Evolutionary conservation across 2,888 invertebrate species (phyloP), one percentile per base, ranked within the genome.

Genomic region (Hypolimnas misippus): DNA sequence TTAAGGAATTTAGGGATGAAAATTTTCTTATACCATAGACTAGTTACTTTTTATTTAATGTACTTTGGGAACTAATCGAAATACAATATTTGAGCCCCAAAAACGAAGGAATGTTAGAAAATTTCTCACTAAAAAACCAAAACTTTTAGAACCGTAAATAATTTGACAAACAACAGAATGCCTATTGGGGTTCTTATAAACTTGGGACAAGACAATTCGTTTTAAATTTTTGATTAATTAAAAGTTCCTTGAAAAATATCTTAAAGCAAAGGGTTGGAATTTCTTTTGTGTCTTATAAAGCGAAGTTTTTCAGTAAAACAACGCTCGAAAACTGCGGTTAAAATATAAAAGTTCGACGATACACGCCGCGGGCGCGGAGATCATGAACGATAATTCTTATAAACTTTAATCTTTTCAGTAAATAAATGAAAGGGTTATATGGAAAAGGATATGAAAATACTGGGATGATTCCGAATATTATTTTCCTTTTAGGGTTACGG

Each of bases 261-360:
- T 77, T 83, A 82, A 78, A 82, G 87, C 87, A 38, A 85, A 88
- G 89, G 87, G 86, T 88, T 79, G 72, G 76, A 87, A 87, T 78
- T 87, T 88, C 89, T 89, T 90, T 90, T 90, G 88, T 90, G 82
- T 88, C 87, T 87, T 81, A 84, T 86, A 79, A 83, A 83, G 83
- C 82, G 84, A 81, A 83, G 82, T 60, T 60, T 54, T 60, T 53
- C 46, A 44, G 19, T 58, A 50, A 52, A 52, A 52, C 42, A 58
- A 52, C 21, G 58, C 19, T 33, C 49, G 12, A 25, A 42, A 51
- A 51, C 29, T 51, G 38, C 33, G 42, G 19, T 58, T 85, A 84
- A 84, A 90, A 90, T 89, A 90, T 89, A 89, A 91, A 91, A 92
- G 86, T 92, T 91, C 87, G 70, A 85, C 84, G 88, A 88, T 87